phyloP scores from a whole-genome alignment of 2,797 vertebrate species.

The Miichthys miiuy region DNA sequence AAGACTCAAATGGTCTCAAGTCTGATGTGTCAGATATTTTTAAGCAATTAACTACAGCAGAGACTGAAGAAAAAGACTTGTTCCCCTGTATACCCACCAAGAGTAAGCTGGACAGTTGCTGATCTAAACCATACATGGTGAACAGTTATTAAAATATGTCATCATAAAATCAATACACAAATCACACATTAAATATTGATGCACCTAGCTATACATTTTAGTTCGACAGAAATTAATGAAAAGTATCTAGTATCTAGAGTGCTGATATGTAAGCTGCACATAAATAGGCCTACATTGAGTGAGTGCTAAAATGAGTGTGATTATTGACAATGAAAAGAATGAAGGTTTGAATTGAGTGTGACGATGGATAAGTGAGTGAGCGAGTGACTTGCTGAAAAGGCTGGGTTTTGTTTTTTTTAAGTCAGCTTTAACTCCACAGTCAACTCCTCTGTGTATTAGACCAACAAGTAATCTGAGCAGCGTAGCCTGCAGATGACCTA shows the following conservation, averaged over 20 bases:
- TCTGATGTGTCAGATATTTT: background rate
- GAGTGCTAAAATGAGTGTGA: slow-evolving; percentile 9
- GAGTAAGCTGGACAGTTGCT: too few species aligned
- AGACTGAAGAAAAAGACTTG: background rate
- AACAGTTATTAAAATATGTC: background rate
- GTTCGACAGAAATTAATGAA: background rate
- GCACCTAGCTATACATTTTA: background rate
- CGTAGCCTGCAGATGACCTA: slow-evolving; percentile 28
- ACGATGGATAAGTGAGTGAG: slow-evolving; percentile 2
- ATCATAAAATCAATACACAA: background rate
- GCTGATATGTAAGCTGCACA: background rate
- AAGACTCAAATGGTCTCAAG: background rate
- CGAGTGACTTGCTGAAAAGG: slow-evolving; percentile 29
- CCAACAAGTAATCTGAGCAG: slow-evolving; percentile 54
- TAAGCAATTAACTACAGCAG: background rate
- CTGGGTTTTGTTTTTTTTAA: slow-evolving; percentile 25
- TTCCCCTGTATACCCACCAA: background rate
- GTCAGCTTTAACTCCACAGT: slow-evolving; percentile 49
- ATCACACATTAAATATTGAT: background rate
- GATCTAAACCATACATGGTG: too few species aligned
- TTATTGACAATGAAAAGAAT: slow-evolving; percentile 11
- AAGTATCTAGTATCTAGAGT: background rate
- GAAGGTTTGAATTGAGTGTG: background rate
- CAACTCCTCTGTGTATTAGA: slow-evolving; percentile 32
- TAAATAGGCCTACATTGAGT: background rate